These are phyloP conservation scores for Aplysia californica DNA, from an alignment of 1,140 invertebrate species.

Conservation along the genomic window DNA sequence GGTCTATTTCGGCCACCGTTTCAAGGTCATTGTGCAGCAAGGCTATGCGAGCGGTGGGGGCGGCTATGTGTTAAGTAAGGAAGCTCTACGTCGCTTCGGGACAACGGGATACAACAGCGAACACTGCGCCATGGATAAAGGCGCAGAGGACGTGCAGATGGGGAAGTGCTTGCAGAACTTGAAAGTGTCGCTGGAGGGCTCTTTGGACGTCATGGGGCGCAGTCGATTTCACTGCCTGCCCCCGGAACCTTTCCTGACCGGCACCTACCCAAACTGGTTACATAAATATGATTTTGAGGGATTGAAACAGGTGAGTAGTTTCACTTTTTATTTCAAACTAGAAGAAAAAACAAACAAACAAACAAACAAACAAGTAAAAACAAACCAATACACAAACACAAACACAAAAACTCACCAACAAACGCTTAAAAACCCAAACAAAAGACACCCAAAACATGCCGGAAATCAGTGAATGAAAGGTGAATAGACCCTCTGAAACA, in stretches of 20 bases:
- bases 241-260: background rate
- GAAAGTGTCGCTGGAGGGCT: slow-evolving; percentile 73
- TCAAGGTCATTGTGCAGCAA: slow-evolving; percentile 44
- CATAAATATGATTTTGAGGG: no score
- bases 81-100: slow-evolving; percentile 47
- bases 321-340: no score
- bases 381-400: no score
- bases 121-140: slow-evolving; percentile 73
- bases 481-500: no score
- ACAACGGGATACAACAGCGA: slow-evolving; percentile 70
- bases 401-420: no score
- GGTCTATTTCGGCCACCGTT: slow-evolving; percentile 62
- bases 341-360: no score
- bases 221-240: background rate
- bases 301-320: no score
- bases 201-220: background rate
- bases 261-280: no score
- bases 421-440: no score
- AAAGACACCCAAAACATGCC: no score
- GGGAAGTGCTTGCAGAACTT: slow-evolving; percentile 90
- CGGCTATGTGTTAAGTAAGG: slow-evolving; percentile 86
- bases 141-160: slow-evolving; percentile 94
- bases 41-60: slow-evolving; percentile 65
- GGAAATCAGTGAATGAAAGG: no score
- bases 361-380: no score